Base-by-base conservation (phyloP, 30 jellyfish, hydroid and myxozoan species). In the Cassiopea andromeda region DNA sequence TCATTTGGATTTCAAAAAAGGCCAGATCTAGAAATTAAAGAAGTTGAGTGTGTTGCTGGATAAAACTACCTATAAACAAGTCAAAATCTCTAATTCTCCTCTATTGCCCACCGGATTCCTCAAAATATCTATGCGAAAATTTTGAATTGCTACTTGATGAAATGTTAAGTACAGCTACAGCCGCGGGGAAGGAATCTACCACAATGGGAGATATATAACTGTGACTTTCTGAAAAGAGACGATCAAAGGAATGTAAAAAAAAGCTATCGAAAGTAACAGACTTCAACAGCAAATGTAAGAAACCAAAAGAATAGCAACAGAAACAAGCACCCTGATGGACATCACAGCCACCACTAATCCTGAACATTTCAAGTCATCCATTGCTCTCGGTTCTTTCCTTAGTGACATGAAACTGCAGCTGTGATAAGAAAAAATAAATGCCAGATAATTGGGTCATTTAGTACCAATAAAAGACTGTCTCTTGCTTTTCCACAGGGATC, bases 391-490 rank as follows among this genome's bases (percentile, higher is more conserved):
- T 85, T 85, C 88, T 73, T 74, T 94, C 27, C 12, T 89, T 81
- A 89, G 94, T 76, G 95, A 90, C 97, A 83, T 67, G 85, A 61
- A 19, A 68, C 85, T 73, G 87, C 83, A 72, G 95, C 86, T 10
- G 60, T 80, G 73, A 48, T 73, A 43, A 68, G 96, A 46, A 88
- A 88, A 87, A 81, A 69, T 16, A 89, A 89, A 59, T 89, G 90
- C 75, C 82, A 82, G 75, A 27, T 27, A 27, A 27, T 27, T 27
- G 38, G 38, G 38, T 27, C 38, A 27, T 27, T 27, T 27, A 27
- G 38, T 27, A 27, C 38, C 38, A 27, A 27, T 27, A 27, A 27
- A 27, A 27, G 38, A 27, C 38, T 27, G 38, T 27, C 38, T 27
- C 38, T 27, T 27, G 38, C 38, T 27, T 27, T 27, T 27, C 38